Evolutionary conservation across 2,888 invertebrate genomes (phyloP).

Genomic region (Nysson spinosus): DNA sequence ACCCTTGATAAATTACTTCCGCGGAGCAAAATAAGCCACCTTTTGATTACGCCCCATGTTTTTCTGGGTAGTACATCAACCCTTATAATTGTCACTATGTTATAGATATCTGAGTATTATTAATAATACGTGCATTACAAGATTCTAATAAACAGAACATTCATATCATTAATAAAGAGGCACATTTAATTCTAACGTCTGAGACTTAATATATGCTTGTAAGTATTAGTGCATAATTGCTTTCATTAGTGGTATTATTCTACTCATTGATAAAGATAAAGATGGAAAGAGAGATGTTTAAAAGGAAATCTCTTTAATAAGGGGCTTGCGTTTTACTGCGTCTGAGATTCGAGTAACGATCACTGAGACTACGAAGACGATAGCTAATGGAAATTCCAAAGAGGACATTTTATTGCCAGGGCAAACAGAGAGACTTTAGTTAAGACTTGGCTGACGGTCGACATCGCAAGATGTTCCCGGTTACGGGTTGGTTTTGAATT

Average conservation of each 20-base stretch:
- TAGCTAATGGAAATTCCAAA: conserved; percentile 36
- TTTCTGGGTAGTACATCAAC: conserved; percentile 23
- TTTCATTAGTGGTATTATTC: no score
- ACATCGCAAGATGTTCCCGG: conserved; percentile 44
- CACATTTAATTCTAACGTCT: no score
- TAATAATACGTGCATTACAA: no score
- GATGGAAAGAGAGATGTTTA: no score
- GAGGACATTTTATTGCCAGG: conserved; percentile 24
- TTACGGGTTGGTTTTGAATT: conserved; percentile 65
- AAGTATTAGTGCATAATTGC: no score
- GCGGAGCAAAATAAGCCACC: conserved; percentile 63
- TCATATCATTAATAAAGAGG: no score
- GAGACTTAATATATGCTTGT: no score
- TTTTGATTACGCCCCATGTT: conserved; percentile 33
- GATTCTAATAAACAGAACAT: no score
- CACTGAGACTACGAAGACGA: background rate
- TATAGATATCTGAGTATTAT: no score
- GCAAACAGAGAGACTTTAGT: conserved; percentile 25
- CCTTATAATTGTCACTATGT: conserved; percentile 15
- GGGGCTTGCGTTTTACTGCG: background rate
- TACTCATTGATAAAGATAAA: no score
- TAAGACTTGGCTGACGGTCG: conserved; percentile 31
- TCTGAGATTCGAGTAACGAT: background rate
- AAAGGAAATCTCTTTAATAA: no score
- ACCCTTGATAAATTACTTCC: conserved; percentile 66